Conservation (phyloP, 1,140 invertebrate genomes). For the Cotesia chilonis region DNA sequence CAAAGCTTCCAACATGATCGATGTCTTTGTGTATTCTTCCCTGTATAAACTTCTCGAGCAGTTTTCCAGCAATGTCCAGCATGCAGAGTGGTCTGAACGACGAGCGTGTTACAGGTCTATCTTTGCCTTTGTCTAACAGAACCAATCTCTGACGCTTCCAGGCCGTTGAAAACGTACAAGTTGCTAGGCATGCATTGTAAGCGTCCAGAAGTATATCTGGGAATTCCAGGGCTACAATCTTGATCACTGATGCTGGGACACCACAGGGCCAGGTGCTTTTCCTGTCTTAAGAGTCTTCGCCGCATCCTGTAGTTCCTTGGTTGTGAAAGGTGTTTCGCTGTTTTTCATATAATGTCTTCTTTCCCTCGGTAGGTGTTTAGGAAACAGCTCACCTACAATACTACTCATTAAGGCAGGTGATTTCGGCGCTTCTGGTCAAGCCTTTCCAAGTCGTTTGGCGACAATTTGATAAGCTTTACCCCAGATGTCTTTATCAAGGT, state of each 20-base stretch:
- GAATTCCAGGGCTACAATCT: neutral
- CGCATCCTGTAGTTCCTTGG: constrained; percentile 32
- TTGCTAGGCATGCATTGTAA: constrained; percentile 31
- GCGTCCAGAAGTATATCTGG: neutral
- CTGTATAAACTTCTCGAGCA: constrained; percentile 36
- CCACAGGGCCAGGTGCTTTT: constrained; percentile 45
- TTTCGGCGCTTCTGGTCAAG: no score
- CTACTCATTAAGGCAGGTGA: neutral
- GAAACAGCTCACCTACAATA: neutral
- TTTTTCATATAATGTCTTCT: no score
- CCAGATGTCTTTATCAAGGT: no score
- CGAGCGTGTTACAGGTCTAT: neutral
- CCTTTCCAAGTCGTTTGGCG: no score
- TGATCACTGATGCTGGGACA: constrained; percentile 41
- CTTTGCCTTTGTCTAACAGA: constrained; percentile 36
- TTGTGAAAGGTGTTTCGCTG: constrained; percentile 27
- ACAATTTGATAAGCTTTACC: no score
- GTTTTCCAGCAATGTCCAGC: constrained; percentile 41
- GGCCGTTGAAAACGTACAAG: constrained; percentile 18
- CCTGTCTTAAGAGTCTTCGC: constrained; percentile 29
- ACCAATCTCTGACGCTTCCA: constrained; percentile 35
- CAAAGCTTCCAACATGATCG: no score
- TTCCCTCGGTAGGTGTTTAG: neutral
- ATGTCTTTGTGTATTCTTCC: no score
- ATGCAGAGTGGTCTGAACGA: constrained; percentile 43